Evolutionary conservation across 2,888 invertebrate species (phyloP), one percentile per base, ranked within the genome.

Genomic region (Psylliodes chrysocephalus): DNA sequence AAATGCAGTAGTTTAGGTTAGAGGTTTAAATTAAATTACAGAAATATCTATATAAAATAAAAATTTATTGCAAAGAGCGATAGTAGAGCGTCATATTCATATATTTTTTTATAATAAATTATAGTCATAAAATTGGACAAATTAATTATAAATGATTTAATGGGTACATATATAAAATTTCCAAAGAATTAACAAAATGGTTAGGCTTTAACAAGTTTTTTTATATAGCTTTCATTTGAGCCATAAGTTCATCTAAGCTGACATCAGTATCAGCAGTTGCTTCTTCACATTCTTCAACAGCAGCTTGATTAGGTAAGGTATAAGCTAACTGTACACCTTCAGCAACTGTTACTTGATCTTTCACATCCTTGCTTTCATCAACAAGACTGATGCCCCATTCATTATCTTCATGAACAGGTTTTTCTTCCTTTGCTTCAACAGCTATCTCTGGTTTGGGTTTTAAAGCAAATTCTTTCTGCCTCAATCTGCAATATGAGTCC

Each of bases 221-320:
- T 88, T 87, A 96, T 81, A 96, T 90, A 15, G 90, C 86, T 84
- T 96, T 95, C 93, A 97, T 92, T 83, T 94, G 91, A 66, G 91
- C 91, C 94, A 96, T 96, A 66, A 98, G 86, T 56, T 96, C 95
- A 62, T 96, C 96, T 54, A 98, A 85, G 68, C 91, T 92, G 1
- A 89, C 82, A 63, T 87, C 89, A 63, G 67, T 68, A 44, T 67
- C 63, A 18, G 66, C 67, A 47, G 70, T 71, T 10, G 73, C 73
- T 63, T 73, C 73, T 60, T 73, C 65, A 53, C 71, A 68, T 66
- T 73, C 73, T 62, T 73, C 74, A 25, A 73, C 63, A 28, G 40
- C 51, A 40, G 33, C 35, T 83, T 83, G 72, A 85, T 2, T 69
- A 25, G 77, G 75, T 40, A 77, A 42, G 17, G 75, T 71, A 64